phyloP scores from a whole-genome alignment of 2,888 invertebrate species.

The Eugnorisma glareosa region DNA sequence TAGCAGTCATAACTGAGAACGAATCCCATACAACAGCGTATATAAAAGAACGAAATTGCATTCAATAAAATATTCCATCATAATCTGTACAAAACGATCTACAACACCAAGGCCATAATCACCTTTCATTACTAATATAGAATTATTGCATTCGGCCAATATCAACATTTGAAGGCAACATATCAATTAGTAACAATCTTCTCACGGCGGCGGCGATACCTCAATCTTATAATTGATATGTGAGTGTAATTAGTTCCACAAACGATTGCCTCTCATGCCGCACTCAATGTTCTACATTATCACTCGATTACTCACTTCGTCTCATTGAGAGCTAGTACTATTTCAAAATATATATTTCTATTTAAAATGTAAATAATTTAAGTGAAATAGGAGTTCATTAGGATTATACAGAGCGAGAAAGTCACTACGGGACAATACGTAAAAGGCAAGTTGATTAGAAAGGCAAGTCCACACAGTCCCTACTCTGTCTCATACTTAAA shows the following conservation, averaged over 20 bases:
- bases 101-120: slow-evolving; percentile 67
- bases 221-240: slow-evolving; percentile 78
- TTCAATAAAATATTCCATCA: slow-evolving; percentile 71
- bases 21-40: slow-evolving; percentile 70
- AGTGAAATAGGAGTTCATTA: slow-evolving; percentile 68
- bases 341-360: slow-evolving; percentile 74
- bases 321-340: slow-evolving; percentile 67
- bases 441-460: slow-evolving; percentile 85
- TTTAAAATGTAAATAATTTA: slow-evolving; percentile 74
- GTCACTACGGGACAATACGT: slow-evolving; percentile 77
- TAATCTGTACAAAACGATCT: slow-evolving; percentile 64
- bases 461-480: slow-evolving; percentile 84
- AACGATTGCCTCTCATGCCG: slow-evolving; percentile 56
- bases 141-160: slow-evolving; percentile 76
- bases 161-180: slow-evolving; percentile 74
- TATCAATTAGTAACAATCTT: slow-evolving; percentile 74
- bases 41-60: slow-evolving; percentile 73
- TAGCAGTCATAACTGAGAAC: slow-evolving; percentile 76
- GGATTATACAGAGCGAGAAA: slow-evolving; percentile 74
- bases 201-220: slow-evolving; percentile 69
- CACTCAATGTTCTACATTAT: slow-evolving; percentile 48
- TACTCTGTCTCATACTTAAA: slow-evolving; percentile 77
- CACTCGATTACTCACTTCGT: slow-evolving; percentile 41
- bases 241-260: slow-evolving; percentile 71
- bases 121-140: slow-evolving; percentile 71